Percentiles rank a stretch among this genome's conserved stretches.
Evolutionary conservation across 2,888 invertebrate species (phyloP).

Genomic region (Drosophila histrio): DNA sequence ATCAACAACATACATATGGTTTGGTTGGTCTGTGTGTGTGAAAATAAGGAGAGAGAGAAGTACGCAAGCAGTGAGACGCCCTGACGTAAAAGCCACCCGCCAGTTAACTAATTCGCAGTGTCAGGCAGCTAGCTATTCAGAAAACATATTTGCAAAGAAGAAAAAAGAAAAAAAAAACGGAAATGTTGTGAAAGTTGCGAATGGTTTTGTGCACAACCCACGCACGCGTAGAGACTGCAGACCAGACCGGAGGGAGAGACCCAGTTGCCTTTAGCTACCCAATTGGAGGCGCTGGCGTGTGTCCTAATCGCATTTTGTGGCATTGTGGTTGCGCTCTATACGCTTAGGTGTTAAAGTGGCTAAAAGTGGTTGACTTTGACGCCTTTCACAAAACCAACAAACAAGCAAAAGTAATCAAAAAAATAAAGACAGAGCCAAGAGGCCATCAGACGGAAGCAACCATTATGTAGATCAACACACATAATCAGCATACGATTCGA

Average conservation of each 20-base stretch:
- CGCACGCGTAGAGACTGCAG: constrained; percentile 39
- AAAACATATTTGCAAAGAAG: constrained; percentile 14
- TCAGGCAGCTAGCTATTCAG: constrained; percentile 7
- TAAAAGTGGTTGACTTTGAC: constrained; percentile 51
- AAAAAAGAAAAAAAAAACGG: constrained; percentile 44
- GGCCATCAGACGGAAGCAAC: constrained; percentile 42
- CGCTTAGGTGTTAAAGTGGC: constrained; percentile 22
- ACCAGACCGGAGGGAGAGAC: too few relatives aligned
- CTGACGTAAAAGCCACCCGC: constrained; percentile 66
- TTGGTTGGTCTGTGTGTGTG: background rate
- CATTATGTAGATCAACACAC: constrained; percentile 49
- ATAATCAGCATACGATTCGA: constrained; percentile 21
- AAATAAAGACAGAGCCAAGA: constrained; percentile 13
- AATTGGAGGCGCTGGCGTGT: constrained; percentile 34
- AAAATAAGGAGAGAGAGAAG: constrained; percentile 46
- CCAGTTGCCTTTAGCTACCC: constrained; percentile 17
- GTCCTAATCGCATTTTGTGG: constrained; percentile 55
- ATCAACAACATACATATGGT: constrained; percentile 32
- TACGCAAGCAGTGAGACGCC: constrained; percentile 55
- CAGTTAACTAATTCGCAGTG: constrained; percentile 53
- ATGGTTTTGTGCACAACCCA: constrained; percentile 44
- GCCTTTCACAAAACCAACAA: constrained; percentile 62
- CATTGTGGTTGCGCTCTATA: constrained; percentile 36
- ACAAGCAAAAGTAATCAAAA: constrained; percentile 4
- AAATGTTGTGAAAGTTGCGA: constrained; percentile 59